Evolutionary conservation across 2,113 vertebrate genomes (phyloP).

Genomic region (Ciconia boyciana): DNA sequence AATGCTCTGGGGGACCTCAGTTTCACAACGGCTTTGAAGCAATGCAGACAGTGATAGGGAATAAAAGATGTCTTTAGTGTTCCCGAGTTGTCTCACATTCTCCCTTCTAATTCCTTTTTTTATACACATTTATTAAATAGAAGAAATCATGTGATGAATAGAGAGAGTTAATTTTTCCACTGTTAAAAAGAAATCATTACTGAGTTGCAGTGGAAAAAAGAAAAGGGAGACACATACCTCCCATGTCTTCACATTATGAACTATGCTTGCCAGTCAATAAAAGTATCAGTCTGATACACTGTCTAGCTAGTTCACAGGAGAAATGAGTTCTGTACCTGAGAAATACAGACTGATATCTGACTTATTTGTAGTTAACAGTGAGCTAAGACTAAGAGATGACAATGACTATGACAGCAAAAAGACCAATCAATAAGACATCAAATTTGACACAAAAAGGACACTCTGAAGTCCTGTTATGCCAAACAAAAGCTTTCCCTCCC

Average conservation of each 20-base stretch:
- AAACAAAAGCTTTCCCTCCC: not conserved
- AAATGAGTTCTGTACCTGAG: not conserved
- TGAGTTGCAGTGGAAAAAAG: not conserved
- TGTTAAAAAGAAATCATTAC: not conserved
- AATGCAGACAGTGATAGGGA: not conserved
- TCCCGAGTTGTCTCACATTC: not conserved
- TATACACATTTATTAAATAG: not conserved
- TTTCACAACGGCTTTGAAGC: not conserved
- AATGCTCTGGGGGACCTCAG: not conserved
- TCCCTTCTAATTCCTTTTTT: not conserved
- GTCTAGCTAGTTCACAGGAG: not conserved
- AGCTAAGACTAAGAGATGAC: not conserved
- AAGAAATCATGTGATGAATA: not conserved
- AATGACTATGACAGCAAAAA: not conserved
- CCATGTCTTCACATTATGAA: not conserved
- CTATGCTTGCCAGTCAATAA: not conserved
- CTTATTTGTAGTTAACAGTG: not conserved
- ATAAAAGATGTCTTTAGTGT: not conserved
- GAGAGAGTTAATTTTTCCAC: not conserved
- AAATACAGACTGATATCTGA: not conserved
- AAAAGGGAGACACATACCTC: rapidly evolving
- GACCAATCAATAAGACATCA: not conserved
- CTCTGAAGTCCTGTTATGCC: not conserved
- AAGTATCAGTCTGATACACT: not conserved
- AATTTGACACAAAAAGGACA: not conserved